Evolutionary conservation across 2,888 invertebrate species (phyloP).

Genomic region (Xiphydria camelus): DNA sequence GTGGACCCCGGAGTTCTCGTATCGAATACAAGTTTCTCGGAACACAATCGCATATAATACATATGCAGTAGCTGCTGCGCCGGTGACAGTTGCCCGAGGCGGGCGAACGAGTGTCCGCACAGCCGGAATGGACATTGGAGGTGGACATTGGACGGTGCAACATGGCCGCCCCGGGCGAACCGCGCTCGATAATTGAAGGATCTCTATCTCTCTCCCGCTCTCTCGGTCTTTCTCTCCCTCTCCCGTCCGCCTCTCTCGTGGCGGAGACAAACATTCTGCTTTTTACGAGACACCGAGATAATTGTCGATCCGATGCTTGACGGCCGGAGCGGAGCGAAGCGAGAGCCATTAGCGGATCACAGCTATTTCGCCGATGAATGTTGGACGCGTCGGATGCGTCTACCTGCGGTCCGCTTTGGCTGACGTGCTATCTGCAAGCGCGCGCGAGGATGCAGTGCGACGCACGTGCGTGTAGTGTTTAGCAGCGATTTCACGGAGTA

Average conservation of each 20-base stretch:
- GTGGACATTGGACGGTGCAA: slow-evolving; percentile 50
- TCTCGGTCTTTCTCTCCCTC: slow-evolving; percentile 18
- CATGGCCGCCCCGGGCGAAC: slow-evolving; percentile 49
- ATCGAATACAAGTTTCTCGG: slow-evolving; percentile 49
- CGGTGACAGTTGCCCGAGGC: slow-evolving; percentile 30
- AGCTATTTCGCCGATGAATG: too few relatives aligned
- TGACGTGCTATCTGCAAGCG: too few relatives aligned
- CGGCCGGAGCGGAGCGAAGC: too few relatives aligned
- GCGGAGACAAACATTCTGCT: too few relatives aligned
- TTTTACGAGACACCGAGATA: too few relatives aligned
- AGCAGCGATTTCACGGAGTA: too few relatives aligned
- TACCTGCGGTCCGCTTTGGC: too few relatives aligned
- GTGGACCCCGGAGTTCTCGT: slow-evolving; percentile 30
- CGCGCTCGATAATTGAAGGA: slow-evolving; percentile 52
- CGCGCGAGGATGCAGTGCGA: too few relatives aligned
- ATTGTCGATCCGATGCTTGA: too few relatives aligned
- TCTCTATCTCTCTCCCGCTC: slow-evolving; percentile 25
- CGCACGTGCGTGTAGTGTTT: too few relatives aligned
- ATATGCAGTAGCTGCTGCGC: slow-evolving; percentile 51
- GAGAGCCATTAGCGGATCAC: too few relatives aligned
- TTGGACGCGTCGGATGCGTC: too few relatives aligned
- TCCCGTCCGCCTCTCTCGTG: slow-evolving; percentile 3
- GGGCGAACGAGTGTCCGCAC: slow-evolving; percentile 41
- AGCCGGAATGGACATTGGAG: slow-evolving; percentile 42
- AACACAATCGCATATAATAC: slow-evolving; percentile 57